Evolutionary conservation across 2,113 vertebrate genomes (phyloP).

Genomic region (Piliocolobus tephrosceles): DNA sequence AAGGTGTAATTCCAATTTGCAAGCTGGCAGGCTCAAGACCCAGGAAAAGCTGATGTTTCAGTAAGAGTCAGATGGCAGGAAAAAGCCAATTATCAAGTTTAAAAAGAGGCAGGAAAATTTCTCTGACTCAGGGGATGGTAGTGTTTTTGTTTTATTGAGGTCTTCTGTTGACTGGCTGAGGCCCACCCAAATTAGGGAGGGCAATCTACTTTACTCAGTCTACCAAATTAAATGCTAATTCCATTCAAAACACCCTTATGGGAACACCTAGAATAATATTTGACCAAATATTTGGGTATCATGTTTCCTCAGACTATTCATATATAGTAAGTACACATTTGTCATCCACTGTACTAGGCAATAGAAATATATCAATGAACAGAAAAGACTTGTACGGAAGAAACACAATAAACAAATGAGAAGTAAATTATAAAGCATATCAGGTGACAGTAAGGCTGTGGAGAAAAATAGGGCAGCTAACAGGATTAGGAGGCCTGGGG

Average conservation of each 20-base stretch:
- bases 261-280: background rate
- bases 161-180: too few relatives aligned
- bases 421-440: background rate
- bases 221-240: background rate
- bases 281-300: background rate
- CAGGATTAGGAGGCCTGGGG: too few relatives aligned
- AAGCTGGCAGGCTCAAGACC: background rate
- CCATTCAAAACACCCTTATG: background rate
- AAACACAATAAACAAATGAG: background rate
- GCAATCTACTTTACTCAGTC: background rate
- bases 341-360: background rate
- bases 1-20: background rate
- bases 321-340: background rate
- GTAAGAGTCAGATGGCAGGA: background rate
- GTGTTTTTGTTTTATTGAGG: too few relatives aligned
- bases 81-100: background rate
- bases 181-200: background rate
- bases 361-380: background rate
- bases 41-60: background rate
- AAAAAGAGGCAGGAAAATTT: background rate
- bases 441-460: background rate
- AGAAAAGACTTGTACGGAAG: background rate
- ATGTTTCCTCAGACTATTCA: background rate
- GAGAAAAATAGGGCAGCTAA: background rate
- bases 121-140: background rate